phyloP scores from a whole-genome alignment of 2,888 invertebrate genomes.

The Heliothis peltigera region DNA sequence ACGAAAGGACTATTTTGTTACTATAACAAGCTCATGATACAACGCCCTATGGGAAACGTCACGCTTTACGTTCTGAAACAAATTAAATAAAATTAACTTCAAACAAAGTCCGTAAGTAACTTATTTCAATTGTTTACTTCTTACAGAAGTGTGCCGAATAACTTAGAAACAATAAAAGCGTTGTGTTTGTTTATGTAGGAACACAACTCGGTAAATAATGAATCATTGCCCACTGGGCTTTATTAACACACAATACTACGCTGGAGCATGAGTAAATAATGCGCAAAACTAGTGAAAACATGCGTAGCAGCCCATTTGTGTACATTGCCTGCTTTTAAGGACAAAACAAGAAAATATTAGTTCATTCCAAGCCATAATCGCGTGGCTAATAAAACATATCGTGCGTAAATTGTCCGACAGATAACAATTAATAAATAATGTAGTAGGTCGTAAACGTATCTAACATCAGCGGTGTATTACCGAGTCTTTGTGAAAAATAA shows the following conservation, averaged over 20 bases:
- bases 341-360: constrained; percentile 26
- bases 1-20: constrained; percentile 12
- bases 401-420: constrained; percentile 15
- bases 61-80: background rate
- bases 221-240: constrained; percentile 57
- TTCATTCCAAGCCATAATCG: constrained; percentile 19
- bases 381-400: constrained; percentile 3
- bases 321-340: constrained; percentile 22
- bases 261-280: constrained; percentile 45
- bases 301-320: constrained; percentile 26
- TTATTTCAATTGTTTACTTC: constrained; percentile 24
- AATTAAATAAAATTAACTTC: background rate
- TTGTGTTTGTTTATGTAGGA: constrained; percentile 60
- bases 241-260: constrained; percentile 65
- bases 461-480: constrained; percentile 14
- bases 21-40: constrained; percentile 4
- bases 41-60: constrained; percentile 2
- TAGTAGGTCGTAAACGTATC: constrained; percentile 12
- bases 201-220: constrained; percentile 56
- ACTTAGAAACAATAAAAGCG: constrained; percentile 59
- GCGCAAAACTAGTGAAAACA: constrained; percentile 43
- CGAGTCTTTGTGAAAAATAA: constrained; percentile 25
- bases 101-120: constrained; percentile 28
- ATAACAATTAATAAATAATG: constrained; percentile 31
- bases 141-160: constrained; percentile 34